Evolutionary conservation across 2,888 invertebrate genomes (phyloP).

Genomic region (Brassicogethes aeneus): DNA sequence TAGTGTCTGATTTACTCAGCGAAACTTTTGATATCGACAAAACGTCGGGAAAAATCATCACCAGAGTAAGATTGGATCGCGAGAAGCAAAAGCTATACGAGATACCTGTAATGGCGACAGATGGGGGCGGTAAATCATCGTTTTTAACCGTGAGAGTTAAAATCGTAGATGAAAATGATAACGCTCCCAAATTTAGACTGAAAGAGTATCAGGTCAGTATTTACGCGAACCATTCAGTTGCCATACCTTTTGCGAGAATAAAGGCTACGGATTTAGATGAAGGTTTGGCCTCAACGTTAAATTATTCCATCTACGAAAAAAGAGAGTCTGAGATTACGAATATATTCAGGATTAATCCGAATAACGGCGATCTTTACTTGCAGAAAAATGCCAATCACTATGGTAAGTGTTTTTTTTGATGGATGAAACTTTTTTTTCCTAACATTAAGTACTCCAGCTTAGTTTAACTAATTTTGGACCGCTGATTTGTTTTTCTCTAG

Average conservation of each 20-base stretch:
- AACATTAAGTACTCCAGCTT: no score
- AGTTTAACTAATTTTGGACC: no score
- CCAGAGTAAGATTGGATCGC: slow-evolving; percentile 57
- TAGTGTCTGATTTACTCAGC: slow-evolving; percentile 63
- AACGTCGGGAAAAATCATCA: slow-evolving; percentile 59
- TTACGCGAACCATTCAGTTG: slow-evolving; percentile 48
- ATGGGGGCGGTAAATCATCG: slow-evolving; percentile 70
- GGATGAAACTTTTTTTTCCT: no score
- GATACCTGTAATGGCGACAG: slow-evolving; percentile 72
- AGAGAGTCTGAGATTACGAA: slow-evolving; percentile 53
- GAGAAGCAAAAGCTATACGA: slow-evolving; percentile 62
- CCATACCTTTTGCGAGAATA: slow-evolving; percentile 52
- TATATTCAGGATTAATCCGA: slow-evolving; percentile 65
- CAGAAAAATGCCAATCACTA: slow-evolving; percentile 50
- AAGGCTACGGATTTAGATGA: slow-evolving; percentile 74
- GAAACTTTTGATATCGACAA: slow-evolving; percentile 68
- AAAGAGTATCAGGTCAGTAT: slow-evolving; percentile 71
- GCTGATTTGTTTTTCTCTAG: no score
- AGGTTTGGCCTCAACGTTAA: slow-evolving; percentile 59
- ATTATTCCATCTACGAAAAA: slow-evolving; percentile 70
- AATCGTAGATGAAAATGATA: slow-evolving; percentile 78
- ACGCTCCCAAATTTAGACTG: slow-evolving; percentile 66
- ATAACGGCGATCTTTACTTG: slow-evolving; percentile 65
- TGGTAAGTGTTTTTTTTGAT: slow-evolving; percentile 32
- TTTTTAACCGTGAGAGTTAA: slow-evolving; percentile 69